Evolutionary conservation across 2,797 vertebrate genomes (phyloP).

Genomic region (Siniperca undulata): DNA sequence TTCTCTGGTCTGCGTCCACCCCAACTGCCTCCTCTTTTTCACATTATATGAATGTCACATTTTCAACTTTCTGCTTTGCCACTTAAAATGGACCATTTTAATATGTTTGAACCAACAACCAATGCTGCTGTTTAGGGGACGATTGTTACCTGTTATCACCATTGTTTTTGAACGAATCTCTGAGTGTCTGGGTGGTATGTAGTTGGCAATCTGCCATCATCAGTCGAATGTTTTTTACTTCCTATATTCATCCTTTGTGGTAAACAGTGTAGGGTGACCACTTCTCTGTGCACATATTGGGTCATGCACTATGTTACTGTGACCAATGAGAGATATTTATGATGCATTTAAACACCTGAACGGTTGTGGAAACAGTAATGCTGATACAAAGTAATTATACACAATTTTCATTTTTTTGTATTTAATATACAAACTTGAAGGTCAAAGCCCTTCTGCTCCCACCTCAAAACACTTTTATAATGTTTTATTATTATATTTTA

Average conservation of each 20-base stretch:
- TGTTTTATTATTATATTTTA: neutral
- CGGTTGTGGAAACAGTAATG: neutral
- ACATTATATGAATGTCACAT: neutral
- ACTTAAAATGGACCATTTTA: neutral
- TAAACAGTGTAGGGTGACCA: neutral
- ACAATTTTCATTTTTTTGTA: neutral
- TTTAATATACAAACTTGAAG: neutral
- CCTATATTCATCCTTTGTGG: neutral
- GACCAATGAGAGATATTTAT: neutral
- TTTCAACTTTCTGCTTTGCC: neutral
- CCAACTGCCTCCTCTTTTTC: neutral
- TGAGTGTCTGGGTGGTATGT: neutral
- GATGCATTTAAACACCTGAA: neutral
- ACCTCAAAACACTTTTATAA: neutral
- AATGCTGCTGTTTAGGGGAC: neutral
- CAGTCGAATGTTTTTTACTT: neutral
- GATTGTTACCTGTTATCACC: neutral
- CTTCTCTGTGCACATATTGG: neutral
- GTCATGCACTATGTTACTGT: neutral
- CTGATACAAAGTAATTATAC: neutral
- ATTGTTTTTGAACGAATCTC: neutral
- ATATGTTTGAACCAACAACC: neutral
- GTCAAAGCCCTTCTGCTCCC: neutral
- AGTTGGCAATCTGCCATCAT: neutral
- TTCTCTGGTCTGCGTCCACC: neutral